Base-by-base conservation (phyloP, 2,888 invertebrate genomes). In the Alentia gelatinosa region DNA sequence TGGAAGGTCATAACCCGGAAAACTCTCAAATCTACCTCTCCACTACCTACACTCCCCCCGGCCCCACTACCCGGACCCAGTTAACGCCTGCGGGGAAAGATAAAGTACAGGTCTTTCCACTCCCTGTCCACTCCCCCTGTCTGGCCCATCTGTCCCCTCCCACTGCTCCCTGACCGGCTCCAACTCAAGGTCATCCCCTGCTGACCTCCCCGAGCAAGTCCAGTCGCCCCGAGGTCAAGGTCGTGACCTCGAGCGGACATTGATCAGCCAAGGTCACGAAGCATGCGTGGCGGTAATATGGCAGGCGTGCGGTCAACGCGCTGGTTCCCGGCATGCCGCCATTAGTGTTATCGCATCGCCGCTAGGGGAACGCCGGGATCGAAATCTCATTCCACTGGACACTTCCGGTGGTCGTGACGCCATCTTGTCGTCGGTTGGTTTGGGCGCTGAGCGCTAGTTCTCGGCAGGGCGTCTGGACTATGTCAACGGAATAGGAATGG, bases 191-290 rank as follows among this genome's bases (percentile, higher is more conserved):
- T 47, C 86, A 86, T 47, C 30, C 86, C 42, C 30, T 30, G 42
- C 86, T 47, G 47, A 86, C 86, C 86, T 42, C 86, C 15, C 35
- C 47, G 86, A 86, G 86, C 50, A 42, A 42, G n/a, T 86, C 86
- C 86, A 86, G 86, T 47, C 42, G 86, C 86, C 86, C 47, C 47
- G 19, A 47, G 86, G 86, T 86, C 86, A 86, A 86, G 26, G 86
- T 86, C 30, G 1, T 86, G 86, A 86, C 86, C 86, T 42, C 30
- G 9, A 26, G 86, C 86, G 86, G 86, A 86, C 86, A 86, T 86
- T 86, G 42, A 86, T 86, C 86, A 50, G 33, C 30, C n/a, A 30
- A 86, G 86, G 86, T 86, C 86, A 33, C 15, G 26, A 26, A 26
- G 26, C 33, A 30, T 12, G 26, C 47, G 86, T 47, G 47, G 15